Percentiles rank a stretch among this genome's conserved stretches.
phyloP scores from a whole-genome alignment of 2,797 vertebrate species.

The Heliangelus exortis region DNA sequence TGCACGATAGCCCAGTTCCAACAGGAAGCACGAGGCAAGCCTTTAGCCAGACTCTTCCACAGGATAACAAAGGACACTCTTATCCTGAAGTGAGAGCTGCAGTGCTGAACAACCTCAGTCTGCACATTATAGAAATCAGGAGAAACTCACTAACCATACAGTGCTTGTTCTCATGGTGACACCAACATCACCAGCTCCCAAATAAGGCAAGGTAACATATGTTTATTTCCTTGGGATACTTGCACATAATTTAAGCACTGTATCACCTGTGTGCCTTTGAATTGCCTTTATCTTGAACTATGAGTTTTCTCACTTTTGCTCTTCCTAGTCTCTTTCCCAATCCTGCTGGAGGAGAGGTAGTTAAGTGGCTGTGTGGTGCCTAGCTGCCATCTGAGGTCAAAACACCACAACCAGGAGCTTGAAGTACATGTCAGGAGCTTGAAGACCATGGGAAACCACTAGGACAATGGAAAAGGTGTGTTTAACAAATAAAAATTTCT shows the following conservation, averaged over 20 bases:
- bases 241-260: neutral
- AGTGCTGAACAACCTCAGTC: neutral
- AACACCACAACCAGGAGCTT: neutral
- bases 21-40: neutral
- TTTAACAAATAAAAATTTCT: neutral
- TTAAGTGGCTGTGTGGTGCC: neutral
- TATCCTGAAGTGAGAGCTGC: neutral
- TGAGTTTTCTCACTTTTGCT: neutral
- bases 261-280: neutral
- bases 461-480: neutral
- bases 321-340: neutral
- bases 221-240: neutral
- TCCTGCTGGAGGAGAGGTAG: neutral
- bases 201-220: neutral
- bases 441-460: neutral
- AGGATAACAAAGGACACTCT: neutral
- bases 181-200: neutral
- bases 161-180: neutral
- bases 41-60: neutral
- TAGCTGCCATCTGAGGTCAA: neutral
- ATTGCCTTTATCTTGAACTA: neutral
- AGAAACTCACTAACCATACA: neutral
- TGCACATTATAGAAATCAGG: neutral
- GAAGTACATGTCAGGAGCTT: neutral
- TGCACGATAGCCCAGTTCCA: neutral